Base-by-base conservation (phyloP, 2,113 vertebrate species). In the Spea multiplicata region DNA sequence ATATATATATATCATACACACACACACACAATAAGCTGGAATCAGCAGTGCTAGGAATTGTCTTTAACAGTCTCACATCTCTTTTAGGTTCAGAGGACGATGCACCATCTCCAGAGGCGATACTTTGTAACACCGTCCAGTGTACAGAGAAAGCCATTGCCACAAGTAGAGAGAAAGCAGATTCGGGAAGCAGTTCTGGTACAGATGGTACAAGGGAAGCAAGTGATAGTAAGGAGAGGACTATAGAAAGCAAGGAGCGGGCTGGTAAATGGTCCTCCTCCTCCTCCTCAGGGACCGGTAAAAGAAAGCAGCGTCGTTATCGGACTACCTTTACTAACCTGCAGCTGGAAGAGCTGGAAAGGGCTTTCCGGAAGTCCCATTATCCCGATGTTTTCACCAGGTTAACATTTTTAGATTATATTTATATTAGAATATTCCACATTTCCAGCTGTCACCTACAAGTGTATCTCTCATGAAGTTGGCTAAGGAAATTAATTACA, bases 311-410 rank as follows among this genome's bases (percentile, higher is more conserved):
- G 82, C 87, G 88, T 59, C 88, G 87, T 6, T 73, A 77, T 82
- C 87, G 91, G 57, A 89, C 85, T 16, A 75, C 74, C 0, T 93
- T 90, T 84, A 89, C 88, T 72, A 78, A 50, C 47, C 8, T 81
- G n/a, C 93, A 93, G 78, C 81, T 89, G 75, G 86, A 83, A 67
- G 88, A 92, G 68, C 81, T 94, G 82, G 91, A 93, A 83, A 75
- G 75, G 3, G 73, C 83, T 46, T 93, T 92, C 86, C 74, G 66
- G 47, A 83, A 82, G 45, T 74, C 52, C 0, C 90, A 86, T 4
- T 93, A 93, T 82, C 92, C 92, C 30, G 86, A 92, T 83, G 73
- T 88, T 17, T 82, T 84, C 52, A 81, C 84, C 71, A 86, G 90
- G 92, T 94, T 83, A 81, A 45, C 45, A n/a, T 62, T 5, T 16